Conservation (phyloP, 2,888 invertebrate species). For the Halictus ligatus region DNA sequence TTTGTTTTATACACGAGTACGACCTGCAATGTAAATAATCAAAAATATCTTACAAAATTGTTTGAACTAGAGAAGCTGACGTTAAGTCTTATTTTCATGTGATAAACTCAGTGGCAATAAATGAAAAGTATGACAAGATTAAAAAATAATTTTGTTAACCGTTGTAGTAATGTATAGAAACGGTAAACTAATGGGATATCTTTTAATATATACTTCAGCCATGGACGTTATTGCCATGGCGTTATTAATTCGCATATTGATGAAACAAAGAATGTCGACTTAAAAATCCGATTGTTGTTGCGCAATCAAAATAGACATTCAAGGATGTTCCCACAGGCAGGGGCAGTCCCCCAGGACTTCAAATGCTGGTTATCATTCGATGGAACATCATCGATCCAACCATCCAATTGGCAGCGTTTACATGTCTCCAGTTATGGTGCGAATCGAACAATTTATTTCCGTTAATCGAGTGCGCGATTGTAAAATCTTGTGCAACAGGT, state of each 20-base stretch:
- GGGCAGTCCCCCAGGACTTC: neutral
- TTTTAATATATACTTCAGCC: neutral
- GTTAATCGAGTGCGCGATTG: conserved; percentile 4
- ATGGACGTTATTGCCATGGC: no score
- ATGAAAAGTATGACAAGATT: neutral
- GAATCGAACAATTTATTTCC: neutral
- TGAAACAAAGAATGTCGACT: neutral
- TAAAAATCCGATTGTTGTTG: neutral
- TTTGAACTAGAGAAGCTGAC: neutral
- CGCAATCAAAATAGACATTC: neutral
- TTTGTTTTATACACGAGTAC: neutral
- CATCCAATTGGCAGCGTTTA: neutral
- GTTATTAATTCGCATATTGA: neutral
- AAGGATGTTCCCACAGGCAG: neutral
- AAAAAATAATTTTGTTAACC: neutral
- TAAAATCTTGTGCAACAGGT: conserved; percentile 28
- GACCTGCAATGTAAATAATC: neutral
- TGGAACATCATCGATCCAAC: neutral
- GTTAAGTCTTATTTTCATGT: neutral
- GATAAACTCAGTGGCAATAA: neutral
- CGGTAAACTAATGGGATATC: neutral
- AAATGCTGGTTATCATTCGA: neutral
- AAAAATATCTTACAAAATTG: neutral
- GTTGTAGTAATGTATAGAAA: neutral
- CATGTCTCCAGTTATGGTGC: neutral